Percentiles rank a stretch among this genome's conserved stretches.
Evolutionary conservation across 2,113 vertebrate genomes (phyloP).

Genomic region (Butorides virescens): DNA sequence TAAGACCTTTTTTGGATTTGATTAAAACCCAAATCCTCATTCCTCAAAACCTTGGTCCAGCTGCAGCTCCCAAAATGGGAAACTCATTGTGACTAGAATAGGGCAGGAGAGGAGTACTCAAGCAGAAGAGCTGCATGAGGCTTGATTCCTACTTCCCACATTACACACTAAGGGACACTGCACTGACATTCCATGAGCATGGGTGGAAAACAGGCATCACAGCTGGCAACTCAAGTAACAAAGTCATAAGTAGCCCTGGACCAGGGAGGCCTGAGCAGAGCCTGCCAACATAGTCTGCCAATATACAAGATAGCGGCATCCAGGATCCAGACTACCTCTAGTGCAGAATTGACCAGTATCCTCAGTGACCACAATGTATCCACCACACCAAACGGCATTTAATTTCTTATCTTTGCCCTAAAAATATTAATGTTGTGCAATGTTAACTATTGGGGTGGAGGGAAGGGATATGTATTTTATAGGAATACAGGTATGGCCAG

Average conservation of each 20-base stretch:
- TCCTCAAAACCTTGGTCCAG: background rate
- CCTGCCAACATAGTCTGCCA: background rate
- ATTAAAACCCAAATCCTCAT: background rate
- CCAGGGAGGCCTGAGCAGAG: background rate
- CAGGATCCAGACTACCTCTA: background rate
- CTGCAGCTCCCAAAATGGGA: background rate
- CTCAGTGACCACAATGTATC: background rate
- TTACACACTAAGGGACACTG: rapidly evolving
- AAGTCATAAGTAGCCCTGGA: background rate
- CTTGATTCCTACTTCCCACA: background rate
- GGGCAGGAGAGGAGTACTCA: background rate
- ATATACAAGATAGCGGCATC: background rate
- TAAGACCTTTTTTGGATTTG: background rate
- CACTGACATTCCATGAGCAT: background rate
- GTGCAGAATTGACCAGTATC: background rate
- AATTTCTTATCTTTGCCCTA: background rate
- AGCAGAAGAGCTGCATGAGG: background rate
- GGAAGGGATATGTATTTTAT: background rate
- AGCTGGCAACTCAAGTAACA: background rate
- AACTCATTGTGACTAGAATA: background rate
- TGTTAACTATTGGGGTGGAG: background rate
- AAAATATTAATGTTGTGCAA: background rate
- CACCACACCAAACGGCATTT: background rate
- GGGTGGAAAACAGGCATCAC: background rate
- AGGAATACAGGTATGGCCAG: background rate